Evolutionary conservation across 2,113 vertebrate species (phyloP).

Genomic region (Acanthochromis polyacanthus): DNA sequence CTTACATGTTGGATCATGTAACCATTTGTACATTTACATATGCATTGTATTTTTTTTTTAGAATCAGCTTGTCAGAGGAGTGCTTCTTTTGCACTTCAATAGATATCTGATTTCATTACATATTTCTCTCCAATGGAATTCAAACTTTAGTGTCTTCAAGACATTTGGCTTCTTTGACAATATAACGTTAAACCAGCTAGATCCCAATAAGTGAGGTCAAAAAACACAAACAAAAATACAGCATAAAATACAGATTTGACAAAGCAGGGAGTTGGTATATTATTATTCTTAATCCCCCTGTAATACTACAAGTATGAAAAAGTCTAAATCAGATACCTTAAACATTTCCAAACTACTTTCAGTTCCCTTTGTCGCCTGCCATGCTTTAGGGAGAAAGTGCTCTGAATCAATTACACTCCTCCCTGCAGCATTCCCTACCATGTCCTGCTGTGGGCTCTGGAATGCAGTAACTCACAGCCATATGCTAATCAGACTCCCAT

Average conservation of each 20-base stretch:
- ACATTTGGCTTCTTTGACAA: too few species aligned
- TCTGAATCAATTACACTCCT: slow-evolving; percentile 76
- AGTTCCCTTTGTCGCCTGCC: slow-evolving; percentile 11
- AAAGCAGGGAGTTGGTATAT: not conserved
- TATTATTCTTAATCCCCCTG: not conserved
- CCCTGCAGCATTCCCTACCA: slow-evolving; percentile 57
- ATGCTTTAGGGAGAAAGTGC: slow-evolving; percentile 43
- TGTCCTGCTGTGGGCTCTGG: slow-evolving; percentile 63
- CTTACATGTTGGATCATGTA: too few species aligned
- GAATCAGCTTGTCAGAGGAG: too few species aligned
- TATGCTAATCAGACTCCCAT: slow-evolving; percentile 76
- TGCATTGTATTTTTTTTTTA: too few species aligned
- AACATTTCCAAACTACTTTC: slow-evolving; percentile 20
- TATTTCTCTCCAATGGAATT: too few species aligned
- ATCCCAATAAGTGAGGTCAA: not conserved
- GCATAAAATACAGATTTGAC: not conserved
- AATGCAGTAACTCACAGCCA: slow-evolving; percentile 68
- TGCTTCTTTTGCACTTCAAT: too few species aligned
- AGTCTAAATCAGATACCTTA: slow-evolving; percentile 12
- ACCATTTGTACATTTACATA: too few species aligned
- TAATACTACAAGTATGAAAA: slow-evolving; percentile 2
- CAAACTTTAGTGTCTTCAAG: too few species aligned
- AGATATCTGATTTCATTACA: too few species aligned
- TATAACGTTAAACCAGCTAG: not conserved
- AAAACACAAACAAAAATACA: not conserved